Conservation (phyloP, 30 jellyfish, hydroid and myxozoan species). For the Turritopsis dohrnii region DNA sequence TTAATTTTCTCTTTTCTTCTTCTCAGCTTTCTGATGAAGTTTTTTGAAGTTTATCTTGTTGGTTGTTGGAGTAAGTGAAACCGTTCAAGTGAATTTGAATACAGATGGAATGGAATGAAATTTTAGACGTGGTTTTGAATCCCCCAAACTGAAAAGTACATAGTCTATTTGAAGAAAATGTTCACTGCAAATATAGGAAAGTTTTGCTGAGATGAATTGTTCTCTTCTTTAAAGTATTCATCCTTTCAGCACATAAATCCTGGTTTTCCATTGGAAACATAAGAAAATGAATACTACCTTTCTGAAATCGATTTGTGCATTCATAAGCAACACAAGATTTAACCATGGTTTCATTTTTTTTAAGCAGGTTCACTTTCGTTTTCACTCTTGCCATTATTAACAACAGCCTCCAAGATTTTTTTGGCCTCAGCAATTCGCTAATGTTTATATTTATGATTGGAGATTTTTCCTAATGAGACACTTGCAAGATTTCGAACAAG, state of each 20-base stretch:
- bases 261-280: constrained; percentile 18
- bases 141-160: background rate
- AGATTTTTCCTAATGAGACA: too few species aligned
- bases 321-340: constrained; percentile 40
- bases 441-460: too few species aligned
- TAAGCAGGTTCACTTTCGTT: too few species aligned
- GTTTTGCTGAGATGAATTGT: constrained; percentile 9
- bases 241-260: constrained; percentile 18
- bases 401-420: too few species aligned
- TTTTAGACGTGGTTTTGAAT: background rate
- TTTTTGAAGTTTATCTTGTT: background rate
- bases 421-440: too few species aligned
- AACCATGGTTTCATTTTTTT: too few species aligned
- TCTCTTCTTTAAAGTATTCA: constrained; percentile 15
- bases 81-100: background rate
- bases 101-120: background rate
- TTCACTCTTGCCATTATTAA: too few species aligned
- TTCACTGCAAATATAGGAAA: constrained; percentile 26
- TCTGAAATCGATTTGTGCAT: constrained; percentile 31
- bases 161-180: constrained; percentile 34
- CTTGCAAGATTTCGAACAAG: too few species aligned
- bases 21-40: background rate
- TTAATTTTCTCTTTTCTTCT: background rate
- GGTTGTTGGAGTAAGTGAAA: too few species aligned
- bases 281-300: constrained; percentile 17